phyloP scores from a whole-genome alignment of 2,797 vertebrate genomes.

The Channallabes apus region DNA sequence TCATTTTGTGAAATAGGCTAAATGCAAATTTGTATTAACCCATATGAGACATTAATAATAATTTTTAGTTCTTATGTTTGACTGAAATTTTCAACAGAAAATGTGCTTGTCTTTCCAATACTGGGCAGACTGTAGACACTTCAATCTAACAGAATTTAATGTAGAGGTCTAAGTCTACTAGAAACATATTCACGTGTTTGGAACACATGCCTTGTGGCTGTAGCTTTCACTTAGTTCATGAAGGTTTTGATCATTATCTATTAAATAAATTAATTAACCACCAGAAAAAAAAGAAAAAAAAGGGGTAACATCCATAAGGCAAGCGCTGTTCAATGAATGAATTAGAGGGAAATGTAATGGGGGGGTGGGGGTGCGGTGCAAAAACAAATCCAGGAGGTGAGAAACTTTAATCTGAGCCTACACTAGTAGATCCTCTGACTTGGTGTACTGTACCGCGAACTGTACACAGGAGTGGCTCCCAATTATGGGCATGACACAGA shows the following conservation, averaged over 20 bases:
- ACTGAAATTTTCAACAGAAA: not conserved
- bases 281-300: too few species aligned
- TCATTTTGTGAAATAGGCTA: too few species aligned
- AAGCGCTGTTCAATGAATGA: not conserved
- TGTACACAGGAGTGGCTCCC: not conserved
- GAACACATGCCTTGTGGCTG: not conserved
- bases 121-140: not conserved
- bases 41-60: too few species aligned
- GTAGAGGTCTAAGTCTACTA: not conserved
- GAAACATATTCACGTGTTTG: not conserved
- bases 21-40: too few species aligned
- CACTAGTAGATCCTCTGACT: not conserved
- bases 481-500: too few species aligned
- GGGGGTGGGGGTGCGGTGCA: not conserved
- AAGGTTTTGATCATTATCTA: not conserved
- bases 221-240: not conserved
- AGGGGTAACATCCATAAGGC: too few species aligned
- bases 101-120: too few species aligned
- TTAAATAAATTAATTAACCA: not conserved
- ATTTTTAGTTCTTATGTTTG: not conserved
- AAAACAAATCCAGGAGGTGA: not conserved
- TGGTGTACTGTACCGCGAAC: not conserved
- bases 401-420: not conserved
- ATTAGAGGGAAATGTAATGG: not conserved
- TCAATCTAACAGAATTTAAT: not conserved